phyloP scores from a whole-genome alignment of 2,888 invertebrate genomes.

The Theretra japonica region DNA sequence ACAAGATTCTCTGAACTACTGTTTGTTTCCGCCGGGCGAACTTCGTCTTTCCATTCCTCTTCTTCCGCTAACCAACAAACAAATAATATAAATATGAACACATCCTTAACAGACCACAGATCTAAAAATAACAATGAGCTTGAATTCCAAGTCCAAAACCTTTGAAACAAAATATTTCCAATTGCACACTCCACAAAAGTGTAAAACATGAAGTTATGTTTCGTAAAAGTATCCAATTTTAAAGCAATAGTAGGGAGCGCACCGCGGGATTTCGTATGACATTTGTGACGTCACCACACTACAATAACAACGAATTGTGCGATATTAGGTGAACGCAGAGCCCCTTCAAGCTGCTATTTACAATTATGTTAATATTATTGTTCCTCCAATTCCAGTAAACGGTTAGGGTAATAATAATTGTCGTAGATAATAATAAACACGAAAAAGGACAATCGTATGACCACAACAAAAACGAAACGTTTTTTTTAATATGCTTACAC shows the following conservation, averaged over 20 bases:
- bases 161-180: not conserved
- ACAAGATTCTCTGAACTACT: conserved; percentile 43
- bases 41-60: conserved; percentile 73
- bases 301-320: conserved; percentile 53
- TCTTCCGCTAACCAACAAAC: conserved; percentile 68
- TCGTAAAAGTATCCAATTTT: conserved; percentile 43
- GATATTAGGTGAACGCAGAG: conserved; percentile 53
- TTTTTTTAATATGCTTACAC: not conserved
- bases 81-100: not conserved
- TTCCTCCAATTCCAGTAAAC: conserved; percentile 67
- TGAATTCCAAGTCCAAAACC: not conserved
- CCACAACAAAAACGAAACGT: not conserved
- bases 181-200: not conserved
- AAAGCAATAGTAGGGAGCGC: conserved; percentile 49
- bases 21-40: conserved; percentile 45
- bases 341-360: conserved; percentile 55
- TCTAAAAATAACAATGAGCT: too few species aligned
- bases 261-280: conserved; percentile 55
- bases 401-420: conserved; percentile 39
- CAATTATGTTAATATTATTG: conserved; percentile 75
- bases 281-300: conserved; percentile 51
- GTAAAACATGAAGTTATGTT: not conserved
- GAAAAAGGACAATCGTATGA: not conserved
- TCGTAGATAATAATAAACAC: conserved; percentile 25
- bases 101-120: too few species aligned